Evolutionary conservation across 2,888 invertebrate genomes (phyloP).

Genomic region (Eupelmus urozonus): DNA sequence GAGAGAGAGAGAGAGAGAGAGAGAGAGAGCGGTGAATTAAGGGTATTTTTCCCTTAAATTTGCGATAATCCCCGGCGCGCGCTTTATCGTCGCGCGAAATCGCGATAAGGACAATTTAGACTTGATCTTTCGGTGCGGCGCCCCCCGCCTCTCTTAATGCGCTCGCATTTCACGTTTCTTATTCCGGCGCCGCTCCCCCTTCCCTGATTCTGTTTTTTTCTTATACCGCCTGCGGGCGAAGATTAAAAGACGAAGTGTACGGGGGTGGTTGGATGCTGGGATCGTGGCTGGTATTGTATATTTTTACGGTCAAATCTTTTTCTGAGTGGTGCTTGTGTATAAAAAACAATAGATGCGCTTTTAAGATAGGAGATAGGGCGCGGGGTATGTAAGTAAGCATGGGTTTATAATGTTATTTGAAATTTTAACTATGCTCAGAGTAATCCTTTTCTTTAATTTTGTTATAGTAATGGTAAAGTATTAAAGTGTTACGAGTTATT

Average conservation of each 20-base stretch:
- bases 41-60: conserved; percentile 25
- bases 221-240: conserved; percentile 12
- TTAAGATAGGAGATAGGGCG: too few species aligned
- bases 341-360: background rate
- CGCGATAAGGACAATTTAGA: conserved; percentile 48
- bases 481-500: too few species aligned
- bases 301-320: conserved; percentile 1
- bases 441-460: too few species aligned
- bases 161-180: conserved; percentile 44
- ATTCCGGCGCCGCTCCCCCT: background rate
- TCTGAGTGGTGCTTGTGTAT: conserved; percentile 1
- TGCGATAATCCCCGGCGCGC: conserved; percentile 23
- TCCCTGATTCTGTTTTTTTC: conserved; percentile 10
- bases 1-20: too few species aligned
- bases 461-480: too few species aligned
- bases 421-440: too few species aligned
- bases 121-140: background rate
- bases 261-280: background rate
- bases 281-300: conserved; percentile 23
- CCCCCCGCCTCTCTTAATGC: conserved; percentile 24
- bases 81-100: conserved; percentile 37
- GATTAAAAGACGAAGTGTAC: background rate
- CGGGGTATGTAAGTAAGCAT: too few species aligned
- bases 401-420: too few species aligned
- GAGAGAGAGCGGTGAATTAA: conserved; percentile 24